Evolutionary conservation across 2,113 vertebrate genomes (phyloP).

Genomic region (Choloepus hoffmanni): DNA sequence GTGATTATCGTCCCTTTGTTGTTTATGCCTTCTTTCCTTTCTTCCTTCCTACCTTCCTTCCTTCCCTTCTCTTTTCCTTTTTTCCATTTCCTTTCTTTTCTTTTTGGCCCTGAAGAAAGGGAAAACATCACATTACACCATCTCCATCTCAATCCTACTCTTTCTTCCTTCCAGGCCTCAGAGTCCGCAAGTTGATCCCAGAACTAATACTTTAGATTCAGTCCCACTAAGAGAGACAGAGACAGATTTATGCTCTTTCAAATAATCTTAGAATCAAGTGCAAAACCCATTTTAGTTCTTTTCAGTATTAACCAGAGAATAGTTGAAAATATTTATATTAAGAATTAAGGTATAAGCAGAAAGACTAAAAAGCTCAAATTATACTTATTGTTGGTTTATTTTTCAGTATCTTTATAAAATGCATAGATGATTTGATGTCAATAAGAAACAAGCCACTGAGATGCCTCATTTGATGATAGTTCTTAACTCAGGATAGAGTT

Average conservation of each 20-base stretch:
- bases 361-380: neutral
- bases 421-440: neutral
- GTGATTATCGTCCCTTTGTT: neutral
- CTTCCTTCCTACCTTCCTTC: neutral
- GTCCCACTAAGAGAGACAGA: neutral
- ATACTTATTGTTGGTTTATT: neutral
- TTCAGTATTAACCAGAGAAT: constrained; percentile 18
- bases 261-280: constrained; percentile 34
- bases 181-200: neutral
- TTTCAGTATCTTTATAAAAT: constrained; percentile 3
- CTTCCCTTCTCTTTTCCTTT: neutral
- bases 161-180: neutral
- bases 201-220: neutral
- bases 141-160: neutral
- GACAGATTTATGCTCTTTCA: neutral
- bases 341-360: neutral
- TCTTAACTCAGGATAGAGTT: neutral
- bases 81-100: neutral
- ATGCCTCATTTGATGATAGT: neutral
- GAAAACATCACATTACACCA: too few relatives aligned
- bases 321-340: neutral
- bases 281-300: neutral
- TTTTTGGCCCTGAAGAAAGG: too few relatives aligned
- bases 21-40: neutral
- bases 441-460: neutral